These are phyloP conservation scores for Lottia scabra DNA, from an alignment of 2,888 invertebrate genomes.

Conservation along the genomic window DNA sequence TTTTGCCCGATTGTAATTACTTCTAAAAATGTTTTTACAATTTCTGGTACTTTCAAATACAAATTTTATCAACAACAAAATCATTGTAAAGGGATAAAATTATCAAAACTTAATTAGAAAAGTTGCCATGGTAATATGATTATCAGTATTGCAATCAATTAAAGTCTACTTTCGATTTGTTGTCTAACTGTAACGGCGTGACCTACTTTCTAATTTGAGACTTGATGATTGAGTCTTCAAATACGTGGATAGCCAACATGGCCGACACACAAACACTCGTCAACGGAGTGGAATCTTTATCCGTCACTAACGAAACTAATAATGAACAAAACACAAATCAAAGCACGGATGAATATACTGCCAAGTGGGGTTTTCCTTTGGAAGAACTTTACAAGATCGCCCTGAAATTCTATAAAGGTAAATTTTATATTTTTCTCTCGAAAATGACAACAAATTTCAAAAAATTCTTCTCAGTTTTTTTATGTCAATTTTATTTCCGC, in stretches of 20 bases:
- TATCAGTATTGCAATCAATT: not conserved
- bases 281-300: constrained; percentile 39
- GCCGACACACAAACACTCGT: constrained; percentile 42
- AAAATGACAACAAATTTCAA: too few species aligned
- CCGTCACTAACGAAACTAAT: constrained; percentile 33
- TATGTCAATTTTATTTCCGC: too few species aligned
- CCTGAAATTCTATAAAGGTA: constrained; percentile 94
- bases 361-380: constrained; percentile 71
- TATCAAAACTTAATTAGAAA: too few species aligned
- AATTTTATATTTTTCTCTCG: constrained; percentile 23
- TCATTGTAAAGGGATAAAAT: too few species aligned
- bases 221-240: not conserved
- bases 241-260: constrained; percentile 29
- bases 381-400: constrained; percentile 90
- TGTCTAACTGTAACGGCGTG: not conserved
- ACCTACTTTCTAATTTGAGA: not conserved
- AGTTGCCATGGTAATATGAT: not conserved
- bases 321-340: constrained; percentile 14
- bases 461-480: too few species aligned
- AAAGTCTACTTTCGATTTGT: not conserved
- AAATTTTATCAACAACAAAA: too few species aligned
- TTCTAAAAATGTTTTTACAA: too few species aligned
- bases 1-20: too few species aligned
- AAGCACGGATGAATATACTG: constrained; percentile 26
- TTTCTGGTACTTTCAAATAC: too few species aligned